A percentile compares a stretch with the other conserved stretches of the same genome.
phyloP scores from a whole-genome alignment of 2,113 vertebrate species.

The Grantiella picta region DNA sequence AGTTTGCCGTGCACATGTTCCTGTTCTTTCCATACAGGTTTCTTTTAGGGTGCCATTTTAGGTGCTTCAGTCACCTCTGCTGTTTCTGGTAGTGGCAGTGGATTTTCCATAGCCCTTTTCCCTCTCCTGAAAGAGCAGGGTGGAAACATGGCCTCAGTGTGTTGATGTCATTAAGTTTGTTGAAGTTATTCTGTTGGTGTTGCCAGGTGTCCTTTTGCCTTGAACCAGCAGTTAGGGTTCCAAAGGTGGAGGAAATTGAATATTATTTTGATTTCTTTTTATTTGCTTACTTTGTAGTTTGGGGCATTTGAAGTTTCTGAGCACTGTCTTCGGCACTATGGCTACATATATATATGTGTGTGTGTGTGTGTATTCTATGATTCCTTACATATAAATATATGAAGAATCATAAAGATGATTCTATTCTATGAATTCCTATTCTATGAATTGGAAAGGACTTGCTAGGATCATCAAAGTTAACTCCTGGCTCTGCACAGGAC shows the following conservation, averaged over 20 bases:
- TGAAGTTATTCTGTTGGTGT: neutral
- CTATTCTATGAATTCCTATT: too few species aligned
- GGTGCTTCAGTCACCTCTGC: neutral
- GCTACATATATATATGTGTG: neutral
- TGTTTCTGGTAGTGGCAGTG: neutral
- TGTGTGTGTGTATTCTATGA: neutral
- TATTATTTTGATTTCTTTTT: neutral
- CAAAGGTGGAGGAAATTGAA: neutral
- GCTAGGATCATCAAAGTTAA: neutral
- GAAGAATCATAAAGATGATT: neutral
- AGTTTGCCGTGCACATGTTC: accelerated
- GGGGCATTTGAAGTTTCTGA: neutral
- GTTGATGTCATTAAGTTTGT: neutral
- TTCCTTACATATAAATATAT: too few species aligned
- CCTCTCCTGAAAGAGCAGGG: neutral
- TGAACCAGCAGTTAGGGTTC: neutral
- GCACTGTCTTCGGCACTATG: neutral
- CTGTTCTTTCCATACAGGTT: neutral
- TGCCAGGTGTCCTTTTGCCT: neutral
- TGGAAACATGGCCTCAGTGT: accelerated
- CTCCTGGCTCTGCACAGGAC: neutral
- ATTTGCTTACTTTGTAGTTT: neutral
- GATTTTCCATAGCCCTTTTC: neutral
- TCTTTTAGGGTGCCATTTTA: neutral
- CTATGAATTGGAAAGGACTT: neutral